These are phyloP conservation scores for Macrotus californicus DNA, from an alignment of 2,113 vertebrate genomes.

Conservation along the genomic window DNA sequence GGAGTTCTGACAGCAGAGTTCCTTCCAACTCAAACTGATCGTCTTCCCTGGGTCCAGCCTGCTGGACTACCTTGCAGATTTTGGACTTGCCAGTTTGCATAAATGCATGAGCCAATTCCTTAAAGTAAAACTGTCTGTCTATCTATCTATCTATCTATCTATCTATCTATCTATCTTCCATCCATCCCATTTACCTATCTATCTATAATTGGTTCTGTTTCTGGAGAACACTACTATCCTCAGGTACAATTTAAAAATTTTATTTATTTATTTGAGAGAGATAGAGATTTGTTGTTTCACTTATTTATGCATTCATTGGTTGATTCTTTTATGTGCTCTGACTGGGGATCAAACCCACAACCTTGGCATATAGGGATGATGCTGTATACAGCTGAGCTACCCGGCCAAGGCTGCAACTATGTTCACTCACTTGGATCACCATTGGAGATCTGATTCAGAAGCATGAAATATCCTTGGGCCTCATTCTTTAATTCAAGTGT, in stretches of 20 bases:
- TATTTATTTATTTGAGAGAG: no score
- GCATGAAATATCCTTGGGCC: not conserved
- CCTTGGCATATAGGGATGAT: no score
- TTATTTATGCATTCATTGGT: no score
- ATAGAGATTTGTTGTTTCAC: no score
- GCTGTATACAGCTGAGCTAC: no score
- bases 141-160: not conserved
- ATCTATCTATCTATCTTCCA: no score
- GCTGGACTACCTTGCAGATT: not conserved
- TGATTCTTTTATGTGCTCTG: no score
- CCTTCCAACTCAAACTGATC: not conserved
- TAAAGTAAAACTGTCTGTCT: not conserved
- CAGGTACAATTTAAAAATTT: no score
- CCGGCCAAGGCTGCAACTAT: not conserved
- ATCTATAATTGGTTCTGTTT: not conserved
- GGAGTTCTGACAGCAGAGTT: not conserved
- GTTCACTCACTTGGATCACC: not conserved
- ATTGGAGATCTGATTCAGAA: not conserved
- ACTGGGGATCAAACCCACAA: no score
- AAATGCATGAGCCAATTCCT: not conserved
- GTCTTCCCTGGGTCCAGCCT: not conserved
- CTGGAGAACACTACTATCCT: not conserved
- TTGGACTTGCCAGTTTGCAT: not conserved
- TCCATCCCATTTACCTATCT: not conserved
- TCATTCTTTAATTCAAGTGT: not conserved